Evolutionary conservation across 2,888 invertebrate genomes (phyloP).

Genomic region (Drosophila lutescens): DNA sequence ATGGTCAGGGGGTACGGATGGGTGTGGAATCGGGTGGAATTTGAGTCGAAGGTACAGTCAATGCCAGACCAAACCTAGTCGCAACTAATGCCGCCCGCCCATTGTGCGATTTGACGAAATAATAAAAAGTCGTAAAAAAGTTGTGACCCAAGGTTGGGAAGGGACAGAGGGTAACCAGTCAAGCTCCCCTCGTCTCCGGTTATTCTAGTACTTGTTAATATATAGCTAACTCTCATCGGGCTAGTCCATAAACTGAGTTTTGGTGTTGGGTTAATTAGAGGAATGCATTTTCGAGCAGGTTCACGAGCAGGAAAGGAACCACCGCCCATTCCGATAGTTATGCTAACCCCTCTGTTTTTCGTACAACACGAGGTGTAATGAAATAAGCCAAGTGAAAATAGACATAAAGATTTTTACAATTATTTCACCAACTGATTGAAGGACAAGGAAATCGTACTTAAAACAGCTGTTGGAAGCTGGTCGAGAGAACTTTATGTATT

Average conservation of each 20-base stretch:
- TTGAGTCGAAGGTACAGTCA: slow-evolving; percentile 30
- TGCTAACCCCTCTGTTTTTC: background rate
- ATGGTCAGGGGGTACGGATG: background rate
- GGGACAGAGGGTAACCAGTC: slow-evolving; percentile 3
- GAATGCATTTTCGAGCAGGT: slow-evolving; percentile 38
- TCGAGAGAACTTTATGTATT: no score
- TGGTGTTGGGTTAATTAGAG: slow-evolving; percentile 62
- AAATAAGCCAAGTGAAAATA: slow-evolving; percentile 5
- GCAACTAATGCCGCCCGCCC: slow-evolving; percentile 56
- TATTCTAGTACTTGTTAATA: slow-evolving; percentile 37
- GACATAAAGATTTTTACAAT: background rate
- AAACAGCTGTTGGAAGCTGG: background rate
- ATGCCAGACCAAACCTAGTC: slow-evolving; percentile 31
- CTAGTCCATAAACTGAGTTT: slow-evolving; percentile 52
- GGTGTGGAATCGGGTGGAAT: background rate
- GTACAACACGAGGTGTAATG: background rate
- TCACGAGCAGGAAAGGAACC: background rate
- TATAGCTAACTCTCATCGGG: slow-evolving; percentile 18
- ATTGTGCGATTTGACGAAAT: slow-evolving; percentile 65
- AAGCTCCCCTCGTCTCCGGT: background rate
- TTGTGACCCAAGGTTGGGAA: slow-evolving; percentile 31
- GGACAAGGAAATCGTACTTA: background rate
- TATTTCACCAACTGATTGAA: background rate
- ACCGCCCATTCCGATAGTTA: slow-evolving; percentile 3
- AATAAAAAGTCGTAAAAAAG: slow-evolving; percentile 74